Conservation (phyloP, 2,888 invertebrate species). For the Ganaspis brasiliensis region DNA sequence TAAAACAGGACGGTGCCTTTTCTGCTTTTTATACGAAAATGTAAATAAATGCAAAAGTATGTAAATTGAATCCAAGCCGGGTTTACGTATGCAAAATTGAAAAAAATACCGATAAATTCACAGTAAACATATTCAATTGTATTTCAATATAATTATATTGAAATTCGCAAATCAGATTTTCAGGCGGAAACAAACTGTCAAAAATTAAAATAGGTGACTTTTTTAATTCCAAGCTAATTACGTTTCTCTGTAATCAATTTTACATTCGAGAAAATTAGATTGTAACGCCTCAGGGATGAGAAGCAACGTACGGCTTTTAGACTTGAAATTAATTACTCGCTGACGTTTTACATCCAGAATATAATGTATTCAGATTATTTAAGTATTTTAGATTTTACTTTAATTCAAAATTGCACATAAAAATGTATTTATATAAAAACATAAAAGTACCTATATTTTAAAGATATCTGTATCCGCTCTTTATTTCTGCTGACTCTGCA, state of each 20-base stretch:
- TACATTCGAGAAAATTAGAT: slow-evolving; percentile 17
- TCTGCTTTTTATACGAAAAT: neutral
- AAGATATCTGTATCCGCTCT: no score
- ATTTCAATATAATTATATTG: neutral
- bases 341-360: neutral
- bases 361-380: neutral
- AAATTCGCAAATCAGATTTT: slow-evolving; percentile 31
- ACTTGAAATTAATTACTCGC: neutral
- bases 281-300: slow-evolving; percentile 10
- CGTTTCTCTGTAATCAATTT: slow-evolving; percentile 1
- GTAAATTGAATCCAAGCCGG: neutral
- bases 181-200: neutral
- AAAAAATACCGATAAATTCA: slow-evolving; percentile 3
- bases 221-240: slow-evolving; percentile 19
- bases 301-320: neutral
- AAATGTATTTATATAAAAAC: no score
- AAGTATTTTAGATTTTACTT: no score
- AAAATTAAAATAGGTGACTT: slow-evolving; percentile 4
- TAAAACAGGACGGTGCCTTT: neutral
- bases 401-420: no score
- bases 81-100: neutral
- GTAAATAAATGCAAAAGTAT: slow-evolving; percentile 6
- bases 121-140: slow-evolving; percentile 13
- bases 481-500: no score
- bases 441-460: no score